phyloP scores from a whole-genome alignment of 2,888 invertebrate genomes.

The Microchrysa polita region DNA sequence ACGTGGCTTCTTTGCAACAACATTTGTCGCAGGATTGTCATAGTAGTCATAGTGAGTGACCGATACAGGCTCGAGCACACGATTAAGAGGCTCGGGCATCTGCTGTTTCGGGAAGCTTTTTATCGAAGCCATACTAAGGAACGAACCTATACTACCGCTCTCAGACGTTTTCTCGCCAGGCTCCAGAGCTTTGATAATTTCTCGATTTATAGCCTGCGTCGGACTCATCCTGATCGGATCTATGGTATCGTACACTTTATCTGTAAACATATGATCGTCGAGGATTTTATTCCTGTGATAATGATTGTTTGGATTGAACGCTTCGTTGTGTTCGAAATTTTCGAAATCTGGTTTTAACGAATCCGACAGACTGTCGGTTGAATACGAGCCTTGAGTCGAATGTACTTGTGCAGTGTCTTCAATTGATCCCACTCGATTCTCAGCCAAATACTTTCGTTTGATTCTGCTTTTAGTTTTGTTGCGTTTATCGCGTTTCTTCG shows the following conservation, averaged over 20 bases:
- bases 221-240: constrained; percentile 53
- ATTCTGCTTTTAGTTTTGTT: constrained; percentile 56
- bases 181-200: constrained; percentile 58
- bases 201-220: constrained; percentile 60
- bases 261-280: constrained; percentile 56
- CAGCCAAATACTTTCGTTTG: constrained; percentile 61
- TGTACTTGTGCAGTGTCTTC: constrained; percentile 59
- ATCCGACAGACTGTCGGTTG: constrained; percentile 55
- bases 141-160: constrained; percentile 76
- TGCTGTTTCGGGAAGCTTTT: constrained; percentile 83
- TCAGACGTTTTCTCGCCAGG: constrained; percentile 61
- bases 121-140: constrained; percentile 86
- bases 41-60: constrained; percentile 74
- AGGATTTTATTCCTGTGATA: constrained; percentile 61
- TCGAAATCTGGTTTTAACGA: constrained; percentile 56
- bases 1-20: constrained; percentile 37
- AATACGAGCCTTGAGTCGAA: constrained; percentile 58
- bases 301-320: constrained; percentile 61
- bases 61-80: constrained; percentile 81
- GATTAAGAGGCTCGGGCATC: constrained; percentile 80
- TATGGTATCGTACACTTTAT: constrained; percentile 53
- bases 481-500: constrained; percentile 53
- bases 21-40: constrained; percentile 56
- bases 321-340: constrained; percentile 60
- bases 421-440: constrained; percentile 63